Percentiles rank a stretch among this genome's conserved stretches.
Evolutionary conservation across 2,888 invertebrate genomes (phyloP).

Genomic region (Aphrophora alni): DNA sequence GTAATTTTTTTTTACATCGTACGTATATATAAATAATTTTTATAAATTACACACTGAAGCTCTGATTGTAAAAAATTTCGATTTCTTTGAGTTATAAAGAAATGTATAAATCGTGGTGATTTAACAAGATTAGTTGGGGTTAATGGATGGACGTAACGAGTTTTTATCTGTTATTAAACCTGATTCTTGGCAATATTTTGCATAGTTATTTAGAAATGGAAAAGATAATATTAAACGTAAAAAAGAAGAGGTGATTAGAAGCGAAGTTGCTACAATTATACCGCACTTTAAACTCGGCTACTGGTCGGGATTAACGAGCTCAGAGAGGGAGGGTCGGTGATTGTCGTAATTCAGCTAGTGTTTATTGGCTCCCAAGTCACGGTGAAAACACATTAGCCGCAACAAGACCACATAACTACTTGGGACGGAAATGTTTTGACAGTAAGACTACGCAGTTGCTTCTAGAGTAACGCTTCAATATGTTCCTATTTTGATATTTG

Average conservation of each 20-base stretch:
- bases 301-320: neutral
- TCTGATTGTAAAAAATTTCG: too few species aligned
- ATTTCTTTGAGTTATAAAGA: too few species aligned
- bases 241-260: neutral
- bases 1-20: too few species aligned
- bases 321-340: neutral
- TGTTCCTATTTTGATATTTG: neutral
- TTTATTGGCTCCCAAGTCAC: constrained; percentile 2
- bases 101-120: too few species aligned
- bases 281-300: neutral
- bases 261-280: neutral
- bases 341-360: neutral
- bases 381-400: neutral
- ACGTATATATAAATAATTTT: too few species aligned
- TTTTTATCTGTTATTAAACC: neutral
- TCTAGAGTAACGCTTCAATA: neutral
- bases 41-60: too few species aligned
- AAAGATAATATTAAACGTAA: neutral
- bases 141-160: neutral
- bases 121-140: neutral
- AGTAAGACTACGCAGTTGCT: neutral
- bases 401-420: neutral
- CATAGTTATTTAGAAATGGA: neutral
- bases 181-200: neutral
- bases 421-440: neutral